Base-by-base conservation (phyloP, 2,113 vertebrate genomes). In the Chlamydotis undulata region DNA sequence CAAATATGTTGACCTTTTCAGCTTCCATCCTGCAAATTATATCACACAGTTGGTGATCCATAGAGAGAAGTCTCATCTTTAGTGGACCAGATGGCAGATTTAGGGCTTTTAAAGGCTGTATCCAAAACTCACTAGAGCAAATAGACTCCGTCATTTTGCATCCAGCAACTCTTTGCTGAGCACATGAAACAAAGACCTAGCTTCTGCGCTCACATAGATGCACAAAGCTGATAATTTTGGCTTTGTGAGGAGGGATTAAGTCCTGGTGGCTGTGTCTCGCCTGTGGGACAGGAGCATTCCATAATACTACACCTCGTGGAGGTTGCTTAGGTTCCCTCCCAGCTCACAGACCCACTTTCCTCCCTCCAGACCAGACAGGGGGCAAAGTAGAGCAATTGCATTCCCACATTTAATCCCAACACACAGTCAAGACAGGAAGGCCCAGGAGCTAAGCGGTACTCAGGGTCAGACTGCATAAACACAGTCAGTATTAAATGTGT, bases 381-480 rank as follows among this genome's bases (percentile, higher is more conserved):
- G 33, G 29, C 43, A 91, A 95, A 93, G 65, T 39, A 82, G 56
- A 92, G 35, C 1, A 13, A 73, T 59, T n/a, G 45, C 50, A 47
- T 93, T 94, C 70, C 74, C 57, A 69, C 31, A 69, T 91, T 93
- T 95, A 77, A 79, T 52, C 89, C 87, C 45, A 76, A 82, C 19
- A 35, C 39, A 57, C 70, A 87, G 87, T 71, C 65, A 91, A 79
- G 91, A 79, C 61, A 56, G 83, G 83, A 87, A 63, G 84, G 89
- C 74, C 61, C 70, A 53, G 83, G 68, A 97, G 93, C 84, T 91
- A 57, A 93, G 81, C 6, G 10, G 65, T 93, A 82, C 81, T 83
- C 45, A 14, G 81, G 94, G 93, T 96, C 89, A 96, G 91, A 82
- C 89, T 96, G 84, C 91, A 96, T 96, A 97, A 96, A 96, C 94